Percentiles rank a stretch among this genome's conserved stretches.
These are phyloP conservation scores for Trididemnum nubilum DNA, from an alignment of 23 tunicate genomes.

Conservation along the genomic window DNA sequence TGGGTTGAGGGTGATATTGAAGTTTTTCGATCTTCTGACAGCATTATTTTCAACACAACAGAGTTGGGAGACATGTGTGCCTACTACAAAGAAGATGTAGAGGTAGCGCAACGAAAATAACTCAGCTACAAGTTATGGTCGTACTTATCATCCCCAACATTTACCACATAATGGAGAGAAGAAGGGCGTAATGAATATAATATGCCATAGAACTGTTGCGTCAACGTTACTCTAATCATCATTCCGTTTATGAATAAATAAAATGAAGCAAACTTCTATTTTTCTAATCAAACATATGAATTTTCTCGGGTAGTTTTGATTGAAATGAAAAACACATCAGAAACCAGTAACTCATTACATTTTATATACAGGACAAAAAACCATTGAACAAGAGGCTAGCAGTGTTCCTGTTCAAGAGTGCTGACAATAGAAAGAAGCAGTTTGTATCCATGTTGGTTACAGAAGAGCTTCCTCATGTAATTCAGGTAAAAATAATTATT, in stretches of 20 bases:
- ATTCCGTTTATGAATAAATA: too few relatives aligned
- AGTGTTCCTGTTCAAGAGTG: slow-evolving; percentile 63
- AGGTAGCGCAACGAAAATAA: slow-evolving; percentile 20
- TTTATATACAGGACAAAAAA: slow-evolving; percentile 34
- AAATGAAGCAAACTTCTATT: too few relatives aligned
- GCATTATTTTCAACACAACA: slow-evolving; percentile 66
- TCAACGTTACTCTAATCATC: too few relatives aligned
- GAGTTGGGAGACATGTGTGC: slow-evolving; percentile 76
- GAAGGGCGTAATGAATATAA: too few relatives aligned
- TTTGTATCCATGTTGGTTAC: slow-evolving; percentile 64
- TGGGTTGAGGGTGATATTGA: slow-evolving; percentile 66
- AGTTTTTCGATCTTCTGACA: slow-evolving; percentile 76
- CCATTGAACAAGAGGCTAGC: slow-evolving; percentile 66
- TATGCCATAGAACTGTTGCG: too few relatives aligned
- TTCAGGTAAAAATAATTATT: slow-evolving; percentile 47
- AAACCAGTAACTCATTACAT: too few relatives aligned
- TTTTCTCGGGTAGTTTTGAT: too few relatives aligned
- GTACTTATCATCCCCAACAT: too few relatives aligned
- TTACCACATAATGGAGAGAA: too few relatives aligned
- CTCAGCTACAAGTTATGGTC: too few relatives aligned
- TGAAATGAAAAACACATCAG: too few relatives aligned
- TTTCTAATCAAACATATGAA: too few relatives aligned
- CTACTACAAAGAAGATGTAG: slow-evolving; percentile 39
- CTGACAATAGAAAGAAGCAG: slow-evolving; percentile 78
- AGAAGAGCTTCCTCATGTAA: slow-evolving; percentile 91